These are phyloP conservation scores for Phoenicopterus ruber DNA, from an alignment of 2,113 vertebrate species.

Conservation along the genomic window DNA sequence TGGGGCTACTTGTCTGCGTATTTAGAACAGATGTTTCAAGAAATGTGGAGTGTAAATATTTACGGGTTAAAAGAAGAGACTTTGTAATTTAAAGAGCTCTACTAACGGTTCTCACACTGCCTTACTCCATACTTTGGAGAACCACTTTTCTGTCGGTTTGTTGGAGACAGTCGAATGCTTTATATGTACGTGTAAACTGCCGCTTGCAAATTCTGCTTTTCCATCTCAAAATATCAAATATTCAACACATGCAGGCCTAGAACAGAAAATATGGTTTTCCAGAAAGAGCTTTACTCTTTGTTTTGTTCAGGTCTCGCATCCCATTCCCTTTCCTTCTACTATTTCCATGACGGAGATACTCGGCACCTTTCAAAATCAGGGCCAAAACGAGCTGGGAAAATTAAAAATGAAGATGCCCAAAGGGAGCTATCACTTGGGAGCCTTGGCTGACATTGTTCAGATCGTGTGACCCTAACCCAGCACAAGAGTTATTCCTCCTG, in stretches of 20 bases:
- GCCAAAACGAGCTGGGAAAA: not conserved
- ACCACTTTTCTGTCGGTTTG: not conserved
- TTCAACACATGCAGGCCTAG: not conserved
- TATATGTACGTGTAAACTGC: not conserved
- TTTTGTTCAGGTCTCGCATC: not conserved
- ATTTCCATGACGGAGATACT: not conserved
- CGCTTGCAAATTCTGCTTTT: not conserved
- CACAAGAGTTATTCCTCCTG: accelerated
- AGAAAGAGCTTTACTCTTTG: not conserved
- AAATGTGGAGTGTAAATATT: constrained; percentile 49
- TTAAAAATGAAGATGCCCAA: accelerated
- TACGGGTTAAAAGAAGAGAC: constrained; percentile 16
- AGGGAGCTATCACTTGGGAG: not conserved
- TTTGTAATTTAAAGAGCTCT: not conserved
- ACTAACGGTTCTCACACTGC: not conserved
- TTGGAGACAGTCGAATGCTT: not conserved
- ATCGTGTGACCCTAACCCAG: not conserved
- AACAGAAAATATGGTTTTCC: not conserved
- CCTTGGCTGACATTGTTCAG: not conserved
- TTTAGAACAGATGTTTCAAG: not conserved
- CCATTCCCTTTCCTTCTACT: not conserved
- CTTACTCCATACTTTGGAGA: not conserved
- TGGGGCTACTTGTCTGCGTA: not conserved
- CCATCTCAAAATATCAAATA: not conserved
- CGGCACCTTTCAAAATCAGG: not conserved